phyloP scores from a whole-genome alignment of 2,888 invertebrate species.

The Drosophila affinis region DNA sequence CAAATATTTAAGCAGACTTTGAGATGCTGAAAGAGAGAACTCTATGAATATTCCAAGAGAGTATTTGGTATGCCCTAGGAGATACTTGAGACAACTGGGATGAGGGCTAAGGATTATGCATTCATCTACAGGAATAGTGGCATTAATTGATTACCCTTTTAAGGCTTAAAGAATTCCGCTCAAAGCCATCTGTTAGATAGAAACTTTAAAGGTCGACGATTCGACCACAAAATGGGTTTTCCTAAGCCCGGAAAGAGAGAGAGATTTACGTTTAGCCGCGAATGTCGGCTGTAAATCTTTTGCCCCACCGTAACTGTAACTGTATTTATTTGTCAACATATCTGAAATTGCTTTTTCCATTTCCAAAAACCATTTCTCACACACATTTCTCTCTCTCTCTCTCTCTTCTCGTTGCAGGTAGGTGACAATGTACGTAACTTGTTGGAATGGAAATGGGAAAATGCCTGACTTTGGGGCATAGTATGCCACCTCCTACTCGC shows the following conservation, averaged over 20 bases:
- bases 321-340: constrained; percentile 48
- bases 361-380: constrained; percentile 34
- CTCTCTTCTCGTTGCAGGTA: constrained; percentile 81
- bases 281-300: constrained; percentile 31
- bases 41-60: background rate
- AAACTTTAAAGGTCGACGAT: background rate
- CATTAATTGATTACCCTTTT: background rate
- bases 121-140: no score
- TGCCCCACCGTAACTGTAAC: constrained; percentile 6
- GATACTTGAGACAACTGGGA: background rate
- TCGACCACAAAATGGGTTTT: background rate
- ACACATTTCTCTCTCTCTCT: background rate
- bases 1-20: constrained; percentile 21
- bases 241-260: constrained; percentile 12
- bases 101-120: no score
- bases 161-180: background rate
- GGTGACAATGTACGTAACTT: constrained; percentile 83
- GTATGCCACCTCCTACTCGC: background rate
- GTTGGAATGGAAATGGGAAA: constrained; percentile 18
- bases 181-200: background rate
- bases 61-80: background rate
- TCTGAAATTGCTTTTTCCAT: constrained; percentile 47
- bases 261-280: constrained; percentile 18
- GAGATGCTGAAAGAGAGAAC: background rate
- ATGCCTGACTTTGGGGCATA: constrained; percentile 9